These are phyloP conservation scores for Elephas maximus DNA, from an alignment of 2,113 vertebrate genomes.

Conservation along the genomic window DNA sequence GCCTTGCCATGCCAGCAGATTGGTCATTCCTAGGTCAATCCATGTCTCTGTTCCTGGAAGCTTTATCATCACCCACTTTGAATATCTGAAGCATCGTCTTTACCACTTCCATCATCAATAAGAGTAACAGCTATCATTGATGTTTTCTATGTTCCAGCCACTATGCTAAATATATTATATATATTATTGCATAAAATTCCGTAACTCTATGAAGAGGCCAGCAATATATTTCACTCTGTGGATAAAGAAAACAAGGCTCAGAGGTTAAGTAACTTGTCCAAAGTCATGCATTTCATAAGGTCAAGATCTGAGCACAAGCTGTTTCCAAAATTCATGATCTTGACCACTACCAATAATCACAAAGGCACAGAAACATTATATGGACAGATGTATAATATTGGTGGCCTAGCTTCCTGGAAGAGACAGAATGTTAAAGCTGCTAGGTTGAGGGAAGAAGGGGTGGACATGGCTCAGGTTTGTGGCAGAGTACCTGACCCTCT, in stretches of 20 bases:
- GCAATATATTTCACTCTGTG: not conserved
- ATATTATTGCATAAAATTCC: not conserved
- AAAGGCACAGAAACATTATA: not conserved
- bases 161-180: not conserved
- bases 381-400: not conserved
- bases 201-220: not conserved
- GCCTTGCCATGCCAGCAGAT: not conserved
- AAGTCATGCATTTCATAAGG: not conserved
- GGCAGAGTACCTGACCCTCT: not conserved
- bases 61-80: not conserved
- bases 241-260: not conserved
- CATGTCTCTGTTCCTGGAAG: not conserved
- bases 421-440: not conserved
- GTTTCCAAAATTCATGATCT: not conserved
- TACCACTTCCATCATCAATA: not conserved
- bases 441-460: not conserved
- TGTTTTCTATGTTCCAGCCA: not conserved
- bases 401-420: not conserved
- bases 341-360: not conserved
- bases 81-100: not conserved
- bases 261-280: not conserved
- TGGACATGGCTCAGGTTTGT: not conserved
- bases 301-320: not conserved
- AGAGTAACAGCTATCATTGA: not conserved
- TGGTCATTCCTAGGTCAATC: not conserved